Conservation (phyloP, 2,888 invertebrate genomes). For the Ormyrus labotus region DNA sequence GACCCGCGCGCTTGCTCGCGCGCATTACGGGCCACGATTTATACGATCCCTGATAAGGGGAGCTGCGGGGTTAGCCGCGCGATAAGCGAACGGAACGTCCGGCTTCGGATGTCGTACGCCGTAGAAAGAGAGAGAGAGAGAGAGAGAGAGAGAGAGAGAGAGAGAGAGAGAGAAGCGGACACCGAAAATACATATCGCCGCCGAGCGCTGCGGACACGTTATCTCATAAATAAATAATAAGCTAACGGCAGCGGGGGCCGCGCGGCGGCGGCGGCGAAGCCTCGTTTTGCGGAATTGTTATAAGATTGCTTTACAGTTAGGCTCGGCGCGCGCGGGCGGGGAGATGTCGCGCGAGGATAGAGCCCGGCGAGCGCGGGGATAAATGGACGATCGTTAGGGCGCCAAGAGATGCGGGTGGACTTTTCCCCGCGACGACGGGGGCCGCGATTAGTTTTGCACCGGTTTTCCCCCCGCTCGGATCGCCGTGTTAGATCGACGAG, state of each 20-base stretch:
- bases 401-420: no score
- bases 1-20: background rate
- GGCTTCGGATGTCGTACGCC: constrained; percentile 46
- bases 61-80: constrained; percentile 21
- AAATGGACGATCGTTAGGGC: no score
- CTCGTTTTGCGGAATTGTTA: background rate
- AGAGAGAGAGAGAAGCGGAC: constrained; percentile 14
- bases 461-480: no score
- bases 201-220: constrained; percentile 24
- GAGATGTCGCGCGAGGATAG: no score
- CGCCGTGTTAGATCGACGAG: no score
- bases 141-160: no score
- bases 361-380: no score
- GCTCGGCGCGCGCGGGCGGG: no score
- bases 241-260: constrained; percentile 25
- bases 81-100: constrained; percentile 58
- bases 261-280: no score
- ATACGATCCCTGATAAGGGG: constrained; percentile 60
- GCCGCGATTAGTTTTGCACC: no score
- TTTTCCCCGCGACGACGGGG: no score
- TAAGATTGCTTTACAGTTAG: constrained; percentile 9
- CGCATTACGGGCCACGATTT: constrained; percentile 62
- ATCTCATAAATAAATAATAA: constrained; percentile 54
- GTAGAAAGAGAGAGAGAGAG: background rate
- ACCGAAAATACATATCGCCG: constrained; percentile 47